Evolutionary conservation across 2,797 vertebrate species (phyloP).

Genomic region (Chelidonichthys spinosus): DNA sequence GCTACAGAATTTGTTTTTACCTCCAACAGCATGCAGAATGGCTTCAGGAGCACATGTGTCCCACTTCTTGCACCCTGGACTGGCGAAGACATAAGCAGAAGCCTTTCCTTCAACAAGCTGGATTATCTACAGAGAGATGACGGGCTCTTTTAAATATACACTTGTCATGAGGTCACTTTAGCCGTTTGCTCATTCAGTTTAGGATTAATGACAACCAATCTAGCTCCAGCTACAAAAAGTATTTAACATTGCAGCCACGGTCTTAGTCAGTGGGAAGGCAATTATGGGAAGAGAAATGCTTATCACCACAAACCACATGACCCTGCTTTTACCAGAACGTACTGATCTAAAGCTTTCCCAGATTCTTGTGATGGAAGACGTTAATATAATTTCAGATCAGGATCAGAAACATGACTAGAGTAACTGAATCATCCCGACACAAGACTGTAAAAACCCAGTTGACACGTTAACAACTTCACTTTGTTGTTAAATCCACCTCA

Average conservation of each 20-base stretch:
- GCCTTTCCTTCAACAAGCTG: conserved; percentile 97
- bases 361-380: neutral
- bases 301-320: neutral
- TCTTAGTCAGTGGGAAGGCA: neutral
- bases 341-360: neutral
- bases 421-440: neutral
- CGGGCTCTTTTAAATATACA: neutral
- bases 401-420: neutral
- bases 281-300: neutral
- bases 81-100: conserved; percentile 97
- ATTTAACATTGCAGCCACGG: neutral
- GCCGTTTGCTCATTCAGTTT: neutral
- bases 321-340: neutral
- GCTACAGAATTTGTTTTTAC: conserved; percentile 71
- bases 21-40: conserved; percentile 93
- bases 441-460: neutral
- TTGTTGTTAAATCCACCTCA: conserved; percentile 63
- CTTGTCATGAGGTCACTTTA: neutral
- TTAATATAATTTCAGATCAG: neutral
- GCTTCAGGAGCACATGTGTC: conserved; percentile 97
- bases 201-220: no score
- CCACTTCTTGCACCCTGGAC: conserved; percentile 98
- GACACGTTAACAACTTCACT: neutral
- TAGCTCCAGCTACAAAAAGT: neutral
- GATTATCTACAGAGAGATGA: conserved; percentile 87